Conservation (phyloP, 2,113 vertebrate genomes). For the Hyaena hyaena region DNA sequence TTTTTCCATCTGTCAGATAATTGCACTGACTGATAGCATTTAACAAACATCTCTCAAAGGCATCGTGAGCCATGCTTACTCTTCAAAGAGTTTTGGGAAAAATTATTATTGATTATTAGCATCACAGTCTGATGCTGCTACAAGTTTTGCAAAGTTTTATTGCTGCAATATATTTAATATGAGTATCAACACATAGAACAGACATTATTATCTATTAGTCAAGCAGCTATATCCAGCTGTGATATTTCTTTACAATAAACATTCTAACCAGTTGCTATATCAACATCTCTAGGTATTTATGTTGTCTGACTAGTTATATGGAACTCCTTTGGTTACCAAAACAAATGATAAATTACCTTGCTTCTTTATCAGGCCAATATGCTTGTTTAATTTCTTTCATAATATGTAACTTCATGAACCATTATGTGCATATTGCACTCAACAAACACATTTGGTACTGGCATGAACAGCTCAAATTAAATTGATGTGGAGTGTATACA, state of each 20-base stretch:
- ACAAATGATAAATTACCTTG: not conserved
- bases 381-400: not conserved
- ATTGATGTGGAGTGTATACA: not conserved
- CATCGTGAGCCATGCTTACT: not conserved
- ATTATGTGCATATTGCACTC: not conserved
- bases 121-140: not conserved
- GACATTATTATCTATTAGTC: not conserved
- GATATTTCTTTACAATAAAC: not conserved
- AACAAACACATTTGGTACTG: not conserved
- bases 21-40: not conserved
- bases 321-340: not conserved
- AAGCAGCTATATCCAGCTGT: not conserved
- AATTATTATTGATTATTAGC: not conserved
- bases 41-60: not conserved
- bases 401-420: not conserved
- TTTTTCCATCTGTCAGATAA: slow-evolving; percentile 32
- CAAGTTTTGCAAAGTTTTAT: not conserved
- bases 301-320: not conserved
- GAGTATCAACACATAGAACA: not conserved
- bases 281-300: not conserved
- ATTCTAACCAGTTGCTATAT: not conserved
- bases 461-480: not conserved
- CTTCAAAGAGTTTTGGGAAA: not conserved
- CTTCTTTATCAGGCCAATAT: not conserved
- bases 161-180: not conserved